phyloP scores from a whole-genome alignment of 1,140 invertebrate species.

The Parapsyche elsis region DNA sequence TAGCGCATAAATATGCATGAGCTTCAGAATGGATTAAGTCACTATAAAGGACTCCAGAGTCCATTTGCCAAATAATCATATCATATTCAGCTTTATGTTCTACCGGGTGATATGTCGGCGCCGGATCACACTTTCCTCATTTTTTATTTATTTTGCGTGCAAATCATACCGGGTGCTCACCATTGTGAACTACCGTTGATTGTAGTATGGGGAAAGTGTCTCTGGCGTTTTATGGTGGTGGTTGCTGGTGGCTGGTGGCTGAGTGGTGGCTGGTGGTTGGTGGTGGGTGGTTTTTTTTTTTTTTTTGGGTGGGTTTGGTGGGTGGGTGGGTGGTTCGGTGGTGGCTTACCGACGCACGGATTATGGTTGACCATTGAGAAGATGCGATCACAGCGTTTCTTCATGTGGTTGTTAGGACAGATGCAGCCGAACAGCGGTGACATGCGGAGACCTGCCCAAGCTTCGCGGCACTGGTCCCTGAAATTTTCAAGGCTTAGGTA shows the following conservation, averaged over 20 bases:
- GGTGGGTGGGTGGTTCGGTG: conserved; percentile 20
- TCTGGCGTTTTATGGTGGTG: neutral
- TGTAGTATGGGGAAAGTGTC: neutral
- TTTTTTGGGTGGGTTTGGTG: conserved; percentile 22
- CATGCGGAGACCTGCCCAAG: conserved; percentile 83
- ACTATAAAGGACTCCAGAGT: neutral
- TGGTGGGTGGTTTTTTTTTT: conserved; percentile 12
- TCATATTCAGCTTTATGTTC: conserved; percentile 15
- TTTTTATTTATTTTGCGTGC: neutral
- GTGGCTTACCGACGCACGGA: conserved; percentile 88
- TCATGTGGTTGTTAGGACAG: conserved; percentile 88
- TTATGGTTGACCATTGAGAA: conserved; percentile 90
- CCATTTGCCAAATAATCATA: conserved; percentile 28
- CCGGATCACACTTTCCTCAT: neutral
- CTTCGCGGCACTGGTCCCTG: conserved; percentile 84
- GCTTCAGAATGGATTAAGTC: neutral
- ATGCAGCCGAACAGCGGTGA: conserved; percentile 92
- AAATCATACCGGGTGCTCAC: neutral
- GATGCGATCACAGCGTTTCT: conserved; percentile 86
- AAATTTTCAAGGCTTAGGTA: conserved; percentile 41
- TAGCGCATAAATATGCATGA: conserved; percentile 15
- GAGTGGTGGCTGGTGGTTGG: conserved; percentile 22
- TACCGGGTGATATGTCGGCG: neutral
- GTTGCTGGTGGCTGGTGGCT: neutral
- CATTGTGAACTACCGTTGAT: neutral